Evolutionary conservation across 2,888 invertebrate genomes (phyloP).

Genomic region (Tortrix viridana): DNA sequence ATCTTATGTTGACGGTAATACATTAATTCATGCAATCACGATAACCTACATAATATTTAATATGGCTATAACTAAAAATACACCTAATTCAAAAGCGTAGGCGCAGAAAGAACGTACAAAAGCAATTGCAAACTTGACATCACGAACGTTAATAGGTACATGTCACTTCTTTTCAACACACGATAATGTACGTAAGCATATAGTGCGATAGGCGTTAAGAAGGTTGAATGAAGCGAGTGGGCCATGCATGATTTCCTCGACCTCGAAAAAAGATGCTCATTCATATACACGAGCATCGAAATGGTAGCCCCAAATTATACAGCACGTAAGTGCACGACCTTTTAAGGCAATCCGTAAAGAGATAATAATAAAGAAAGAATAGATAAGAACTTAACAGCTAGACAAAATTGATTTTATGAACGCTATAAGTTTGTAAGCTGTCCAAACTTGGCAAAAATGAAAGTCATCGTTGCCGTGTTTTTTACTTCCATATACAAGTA

Average conservation of each 20-base stretch:
- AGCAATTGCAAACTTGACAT: neutral
- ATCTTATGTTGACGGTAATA: slow-evolving; percentile 13
- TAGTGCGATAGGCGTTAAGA: slow-evolving; percentile 49
- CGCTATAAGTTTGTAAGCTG: slow-evolving; percentile 13
- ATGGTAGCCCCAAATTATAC: slow-evolving; percentile 34
- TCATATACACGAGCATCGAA: slow-evolving; percentile 43
- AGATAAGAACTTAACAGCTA: slow-evolving; percentile 27
- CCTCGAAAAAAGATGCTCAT: slow-evolving; percentile 49
- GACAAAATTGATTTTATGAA: slow-evolving; percentile 25
- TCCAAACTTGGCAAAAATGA: slow-evolving; percentile 28
- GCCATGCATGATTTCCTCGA: slow-evolving; percentile 48
- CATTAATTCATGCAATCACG: slow-evolving; percentile 31
- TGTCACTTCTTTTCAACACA: slow-evolving; percentile 6
- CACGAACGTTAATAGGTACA: neutral
- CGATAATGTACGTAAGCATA: slow-evolving; percentile 4
- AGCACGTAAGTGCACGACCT: slow-evolving; percentile 31
- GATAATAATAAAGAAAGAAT: slow-evolving; percentile 26
- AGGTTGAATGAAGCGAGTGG: slow-evolving; percentile 54
- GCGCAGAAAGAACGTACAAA: slow-evolving; percentile 1
- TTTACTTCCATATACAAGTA: slow-evolving; percentile 2
- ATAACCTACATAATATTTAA: slow-evolving; percentile 8
- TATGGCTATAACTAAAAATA: neutral
- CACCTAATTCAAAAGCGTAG: neutral
- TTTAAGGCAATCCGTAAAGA: slow-evolving; percentile 22
- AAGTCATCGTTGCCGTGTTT: slow-evolving; percentile 25